Conservation (phyloP, 2,888 invertebrate genomes). For the Girardia tigrina region DNA sequence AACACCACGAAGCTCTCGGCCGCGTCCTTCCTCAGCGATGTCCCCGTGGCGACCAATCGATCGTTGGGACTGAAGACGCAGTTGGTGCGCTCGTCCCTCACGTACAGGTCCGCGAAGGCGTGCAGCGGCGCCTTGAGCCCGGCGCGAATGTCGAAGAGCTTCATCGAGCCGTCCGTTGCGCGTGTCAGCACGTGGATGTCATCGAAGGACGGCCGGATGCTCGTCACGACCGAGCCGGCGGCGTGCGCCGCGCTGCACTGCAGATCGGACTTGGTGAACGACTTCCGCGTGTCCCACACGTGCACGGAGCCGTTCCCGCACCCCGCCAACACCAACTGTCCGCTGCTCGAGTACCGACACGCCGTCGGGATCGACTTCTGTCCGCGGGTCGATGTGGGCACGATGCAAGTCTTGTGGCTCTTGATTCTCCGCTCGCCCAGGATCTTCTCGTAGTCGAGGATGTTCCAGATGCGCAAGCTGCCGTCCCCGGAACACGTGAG, state of each 20-base stretch:
- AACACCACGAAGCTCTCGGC: conserved; percentile 55
- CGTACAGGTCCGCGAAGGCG: neutral
- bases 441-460: conserved; percentile 25
- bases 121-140: conserved; percentile 65
- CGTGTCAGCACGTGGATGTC: neutral
- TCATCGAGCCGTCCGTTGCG: conserved; percentile 69
- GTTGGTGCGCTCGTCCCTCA: conserved; percentile 50
- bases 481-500: conserved; percentile 64
- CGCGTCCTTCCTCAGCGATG: conserved; percentile 59
- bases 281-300: conserved; percentile 85
- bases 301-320: conserved; percentile 88
- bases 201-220: conserved; percentile 65
- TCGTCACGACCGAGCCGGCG: conserved; percentile 66
- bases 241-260: conserved; percentile 59
- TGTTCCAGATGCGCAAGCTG: conserved; percentile 2
- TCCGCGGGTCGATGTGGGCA: conserved; percentile 60
- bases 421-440: conserved; percentile 45
- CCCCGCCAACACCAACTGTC: conserved; percentile 72
- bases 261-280: conserved; percentile 63
- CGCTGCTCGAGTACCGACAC: conserved; percentile 70
- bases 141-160: conserved; percentile 77
- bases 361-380: conserved; percentile 70
- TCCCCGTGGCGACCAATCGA: conserved; percentile 69
- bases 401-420: conserved; percentile 68
- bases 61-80: conserved; percentile 79